Evolutionary conservation across 1,140 invertebrate species (phyloP).

Genomic region (Cyrtorhinus lividipennis): DNA sequence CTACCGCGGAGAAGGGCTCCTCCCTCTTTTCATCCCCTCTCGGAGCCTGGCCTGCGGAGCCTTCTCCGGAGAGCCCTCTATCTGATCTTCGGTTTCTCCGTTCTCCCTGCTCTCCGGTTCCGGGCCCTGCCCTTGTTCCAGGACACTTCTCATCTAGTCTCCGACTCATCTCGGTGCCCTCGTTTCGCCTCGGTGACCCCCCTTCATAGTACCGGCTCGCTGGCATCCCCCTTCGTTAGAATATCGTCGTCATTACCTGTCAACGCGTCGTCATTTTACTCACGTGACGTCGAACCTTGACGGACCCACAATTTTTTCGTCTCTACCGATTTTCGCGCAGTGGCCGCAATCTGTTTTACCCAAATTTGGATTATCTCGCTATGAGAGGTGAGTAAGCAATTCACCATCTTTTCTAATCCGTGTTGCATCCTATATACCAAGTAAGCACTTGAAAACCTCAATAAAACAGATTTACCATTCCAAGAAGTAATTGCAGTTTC

Average conservation of each 20-base stretch:
- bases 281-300: neutral
- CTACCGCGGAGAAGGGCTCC: slow-evolving; percentile 1
- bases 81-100: neutral
- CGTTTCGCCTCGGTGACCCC: neutral
- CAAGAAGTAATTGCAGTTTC: no score
- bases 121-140: neutral
- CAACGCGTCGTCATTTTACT: neutral
- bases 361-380: slow-evolving; percentile 5
- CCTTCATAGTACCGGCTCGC: neutral
- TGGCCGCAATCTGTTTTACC: neutral
- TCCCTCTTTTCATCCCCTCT: slow-evolving; percentile 5
- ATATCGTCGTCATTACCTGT: neutral
- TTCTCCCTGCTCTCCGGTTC: neutral
- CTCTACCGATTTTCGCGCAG: neutral
- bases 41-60: neutral
- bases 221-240: neutral
- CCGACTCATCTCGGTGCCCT: neutral
- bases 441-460: no score
- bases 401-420: neutral
- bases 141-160: neutral
- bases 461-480: no score
- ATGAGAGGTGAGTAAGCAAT: neutral
- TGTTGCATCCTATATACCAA: no score
- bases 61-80: no score
- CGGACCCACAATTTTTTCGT: neutral